Percentiles rank a stretch among this genome's conserved stretches.
These are phyloP conservation scores for Colletes latitarsis DNA, from an alignment of 1,140 invertebrate genomes.

Conservation along the genomic window DNA sequence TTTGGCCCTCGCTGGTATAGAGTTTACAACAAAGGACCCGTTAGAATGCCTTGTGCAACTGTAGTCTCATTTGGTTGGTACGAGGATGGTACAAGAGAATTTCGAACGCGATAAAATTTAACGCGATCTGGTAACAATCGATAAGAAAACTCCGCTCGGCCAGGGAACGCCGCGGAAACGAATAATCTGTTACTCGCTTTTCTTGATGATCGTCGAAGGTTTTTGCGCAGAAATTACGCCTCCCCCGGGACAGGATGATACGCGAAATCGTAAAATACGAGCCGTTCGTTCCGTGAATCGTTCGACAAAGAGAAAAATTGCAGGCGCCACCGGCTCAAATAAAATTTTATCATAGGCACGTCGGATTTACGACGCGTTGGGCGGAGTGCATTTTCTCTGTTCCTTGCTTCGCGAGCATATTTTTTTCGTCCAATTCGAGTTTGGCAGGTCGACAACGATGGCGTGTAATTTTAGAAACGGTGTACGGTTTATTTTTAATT, in stretches of 20 bases:
- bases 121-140: not conserved
- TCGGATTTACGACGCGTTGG: not conserved
- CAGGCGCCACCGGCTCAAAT: not conserved
- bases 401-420: too few relatives aligned
- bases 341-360: slow-evolving; percentile 4
- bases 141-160: not conserved
- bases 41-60: too few relatives aligned
- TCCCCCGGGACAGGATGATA: not conserved
- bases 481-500: not conserved
- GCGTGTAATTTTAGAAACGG: not conserved
- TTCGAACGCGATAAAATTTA: not conserved
- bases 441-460: not conserved
- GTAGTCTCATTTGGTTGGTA: too few relatives aligned
- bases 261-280: not conserved
- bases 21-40: too few relatives aligned
- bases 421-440: not conserved
- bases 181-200: not conserved
- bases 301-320: not conserved
- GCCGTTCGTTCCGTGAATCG: not conserved
- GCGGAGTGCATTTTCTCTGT: not conserved
- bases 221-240: not conserved
- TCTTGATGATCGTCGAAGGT: not conserved
- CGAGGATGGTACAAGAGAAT: too few relatives aligned
- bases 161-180: not conserved
- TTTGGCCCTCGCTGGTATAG: too few relatives aligned